These are phyloP conservation scores for Lasioglossum vierecki DNA, from an alignment of 2,888 invertebrate species.

Conservation along the genomic window DNA sequence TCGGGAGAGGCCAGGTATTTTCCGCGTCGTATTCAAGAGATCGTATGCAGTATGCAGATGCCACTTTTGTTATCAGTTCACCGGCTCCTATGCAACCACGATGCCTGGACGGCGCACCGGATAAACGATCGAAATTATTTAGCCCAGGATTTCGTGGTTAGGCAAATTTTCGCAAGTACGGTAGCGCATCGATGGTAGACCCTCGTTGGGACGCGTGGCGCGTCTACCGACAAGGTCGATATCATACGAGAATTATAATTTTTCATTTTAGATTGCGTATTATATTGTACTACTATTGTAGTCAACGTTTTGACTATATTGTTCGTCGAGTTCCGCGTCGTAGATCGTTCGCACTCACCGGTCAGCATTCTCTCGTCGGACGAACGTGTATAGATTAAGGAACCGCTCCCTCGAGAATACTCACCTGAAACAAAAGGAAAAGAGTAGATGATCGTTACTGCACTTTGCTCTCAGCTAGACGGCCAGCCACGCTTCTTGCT, in stretches of 20 bases:
- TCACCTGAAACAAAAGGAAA: constrained; percentile 73
- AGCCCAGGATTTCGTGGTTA: background rate
- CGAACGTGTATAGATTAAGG: constrained; percentile 48
- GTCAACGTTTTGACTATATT: background rate
- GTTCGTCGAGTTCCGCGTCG: background rate
- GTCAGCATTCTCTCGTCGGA: constrained; percentile 27
- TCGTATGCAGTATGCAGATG: constrained; percentile 27
- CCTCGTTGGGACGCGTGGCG: background rate
- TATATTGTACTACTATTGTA: background rate
- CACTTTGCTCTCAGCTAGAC: constrained; percentile 31
- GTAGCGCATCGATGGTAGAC: background rate
- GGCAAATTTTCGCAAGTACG: background rate
- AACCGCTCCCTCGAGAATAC: constrained; percentile 49
- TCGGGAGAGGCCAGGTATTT: constrained; percentile 60
- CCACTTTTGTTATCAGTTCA: constrained; percentile 48
- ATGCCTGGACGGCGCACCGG: constrained; percentile 7
- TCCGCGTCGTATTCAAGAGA: constrained; percentile 44
- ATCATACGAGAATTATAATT: background rate
- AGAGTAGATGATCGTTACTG: constrained; percentile 53
- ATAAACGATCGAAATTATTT: constrained; percentile 40
- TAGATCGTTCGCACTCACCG: constrained; percentile 32
- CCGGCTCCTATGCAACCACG: constrained; percentile 17
- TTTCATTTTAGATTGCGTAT: background rate
- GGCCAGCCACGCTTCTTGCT: constrained; percentile 9
- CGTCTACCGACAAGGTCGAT: background rate